Base-by-base conservation (phyloP, 2,113 vertebrate species). In the Dendrocopos noguchii region DNA sequence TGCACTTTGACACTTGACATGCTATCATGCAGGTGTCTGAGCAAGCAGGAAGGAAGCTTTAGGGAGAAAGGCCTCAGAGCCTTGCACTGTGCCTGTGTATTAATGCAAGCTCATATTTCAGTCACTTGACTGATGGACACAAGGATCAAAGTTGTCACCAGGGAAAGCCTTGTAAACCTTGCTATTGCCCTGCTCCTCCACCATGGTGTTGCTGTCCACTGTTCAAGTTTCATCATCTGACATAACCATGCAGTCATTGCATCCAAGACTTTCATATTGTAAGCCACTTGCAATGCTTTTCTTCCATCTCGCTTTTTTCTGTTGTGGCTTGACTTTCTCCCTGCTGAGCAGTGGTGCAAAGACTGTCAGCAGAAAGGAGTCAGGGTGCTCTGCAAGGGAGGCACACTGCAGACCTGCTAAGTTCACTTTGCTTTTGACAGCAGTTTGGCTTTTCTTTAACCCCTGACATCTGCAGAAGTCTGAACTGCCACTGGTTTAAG, bases 41-140 rank as follows among this genome's bases (percentile, higher is more conserved):
- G 39, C 1, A 8, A 56, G 50, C 0, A 2, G 64, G 52, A 52
- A 90, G 76, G 92, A 25, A 57, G 52, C 78, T 80, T 44, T 0
- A 3, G 80, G 67, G 60, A 64, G 10, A 10, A 71, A 63, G 59
- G 67, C 24, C 68, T 57, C 4, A 1, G 60, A 75, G 72, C 18
- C 27, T 46, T 53, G 36, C 20, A 0, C 70, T 28, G n/a, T 57
- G 25, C 34, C 33, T 34, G 14, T 21, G 52, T 28, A 47, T 72
- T 68, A n/a, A 29, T 71, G 63, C 76, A 66, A 56, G 85, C 75
- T 73, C 28, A 0, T 53, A 50, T 82, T 87, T 88, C 81, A n/a
- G 67, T 53, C 7, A 5, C 59, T 72, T 52, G 25, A 34, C 39
- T 44, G 74, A 53, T 25, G 53, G 64, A 33, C 0, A 0, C 19